Percentiles rank a stretch among this genome's conserved stretches.
Conservation (phyloP, 1,140 invertebrate species). For the Lepidurus couesii region DNA sequence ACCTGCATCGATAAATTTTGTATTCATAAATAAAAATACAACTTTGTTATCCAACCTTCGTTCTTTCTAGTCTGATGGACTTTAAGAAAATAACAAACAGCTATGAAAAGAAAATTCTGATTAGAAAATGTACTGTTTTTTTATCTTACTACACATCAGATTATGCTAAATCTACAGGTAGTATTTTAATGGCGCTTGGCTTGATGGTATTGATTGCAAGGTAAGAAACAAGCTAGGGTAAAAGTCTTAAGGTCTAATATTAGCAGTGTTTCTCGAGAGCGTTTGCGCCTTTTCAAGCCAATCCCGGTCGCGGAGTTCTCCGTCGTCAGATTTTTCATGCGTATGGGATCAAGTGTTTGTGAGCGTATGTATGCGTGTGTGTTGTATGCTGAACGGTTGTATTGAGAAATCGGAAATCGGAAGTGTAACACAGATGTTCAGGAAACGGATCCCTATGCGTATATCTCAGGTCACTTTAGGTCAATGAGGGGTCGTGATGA, state of each 20-base stretch:
- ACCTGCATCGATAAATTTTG: constrained; percentile 5
- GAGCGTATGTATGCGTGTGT: neutral
- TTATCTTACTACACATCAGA: too few species aligned
- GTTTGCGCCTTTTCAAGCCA: constrained; percentile 21
- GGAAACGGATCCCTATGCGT: constrained; percentile 1
- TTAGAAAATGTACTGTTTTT: too few species aligned
- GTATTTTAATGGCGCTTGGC: neutral
- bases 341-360: neutral
- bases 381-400: neutral
- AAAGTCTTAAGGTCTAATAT: neutral
- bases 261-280: neutral
- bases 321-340: neutral
- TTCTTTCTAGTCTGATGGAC: neutral
- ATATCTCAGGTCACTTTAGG: constrained; percentile 22
- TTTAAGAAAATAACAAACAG: too few species aligned
- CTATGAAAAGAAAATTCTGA: too few species aligned
- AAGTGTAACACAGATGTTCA: constrained; percentile 19
- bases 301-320: neutral
- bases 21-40: constrained; percentile 6
- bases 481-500: constrained; percentile 14
- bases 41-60: neutral
- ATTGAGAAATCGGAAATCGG: neutral
- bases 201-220: neutral
- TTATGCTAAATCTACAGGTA: too few species aligned
- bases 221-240: neutral